Conservation (phyloP, 2,113 vertebrate species). For the Epinephelus moara region DNA sequence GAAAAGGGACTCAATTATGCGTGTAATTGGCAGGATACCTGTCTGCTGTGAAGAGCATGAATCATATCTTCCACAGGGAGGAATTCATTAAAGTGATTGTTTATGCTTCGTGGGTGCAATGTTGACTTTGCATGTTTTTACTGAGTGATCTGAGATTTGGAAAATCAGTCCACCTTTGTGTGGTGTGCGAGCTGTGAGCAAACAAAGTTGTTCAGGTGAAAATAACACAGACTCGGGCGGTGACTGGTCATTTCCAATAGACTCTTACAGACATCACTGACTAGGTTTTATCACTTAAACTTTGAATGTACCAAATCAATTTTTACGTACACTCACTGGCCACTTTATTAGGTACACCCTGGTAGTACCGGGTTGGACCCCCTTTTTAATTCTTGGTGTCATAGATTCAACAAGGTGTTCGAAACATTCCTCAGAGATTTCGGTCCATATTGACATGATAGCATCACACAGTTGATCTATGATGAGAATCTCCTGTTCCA, state of each 20-base stretch:
- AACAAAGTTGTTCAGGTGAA: background rate
- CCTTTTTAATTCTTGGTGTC: too few species aligned
- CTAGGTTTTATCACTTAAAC: background rate
- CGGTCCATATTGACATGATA: too few species aligned
- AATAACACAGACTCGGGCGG: background rate
- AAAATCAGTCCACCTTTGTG: slow-evolving; percentile 7
- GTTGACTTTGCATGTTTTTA: slow-evolving; percentile 33
- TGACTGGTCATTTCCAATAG: background rate
- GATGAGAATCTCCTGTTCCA: too few species aligned
- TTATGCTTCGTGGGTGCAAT: background rate
- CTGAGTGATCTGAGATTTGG: slow-evolving; percentile 6
- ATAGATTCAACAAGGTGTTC: too few species aligned
- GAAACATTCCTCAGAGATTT: too few species aligned
- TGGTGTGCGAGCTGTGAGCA: slow-evolving; percentile 8
- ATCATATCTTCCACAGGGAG: slow-evolving; percentile 15
- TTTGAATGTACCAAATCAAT: background rate
- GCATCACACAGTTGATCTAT: too few species aligned
- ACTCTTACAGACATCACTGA: background rate
- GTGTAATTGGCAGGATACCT: slow-evolving; percentile 26
- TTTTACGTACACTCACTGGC: too few species aligned
- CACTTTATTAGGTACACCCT: too few species aligned
- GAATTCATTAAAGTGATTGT: slow-evolving; percentile 19
- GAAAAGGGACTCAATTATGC: slow-evolving; percentile 20
- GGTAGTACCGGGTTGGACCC: too few species aligned
- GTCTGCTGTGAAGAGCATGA: slow-evolving; percentile 22